Base-by-base conservation (phyloP, 2,113 vertebrate species). In the Callipepla californica region DNA sequence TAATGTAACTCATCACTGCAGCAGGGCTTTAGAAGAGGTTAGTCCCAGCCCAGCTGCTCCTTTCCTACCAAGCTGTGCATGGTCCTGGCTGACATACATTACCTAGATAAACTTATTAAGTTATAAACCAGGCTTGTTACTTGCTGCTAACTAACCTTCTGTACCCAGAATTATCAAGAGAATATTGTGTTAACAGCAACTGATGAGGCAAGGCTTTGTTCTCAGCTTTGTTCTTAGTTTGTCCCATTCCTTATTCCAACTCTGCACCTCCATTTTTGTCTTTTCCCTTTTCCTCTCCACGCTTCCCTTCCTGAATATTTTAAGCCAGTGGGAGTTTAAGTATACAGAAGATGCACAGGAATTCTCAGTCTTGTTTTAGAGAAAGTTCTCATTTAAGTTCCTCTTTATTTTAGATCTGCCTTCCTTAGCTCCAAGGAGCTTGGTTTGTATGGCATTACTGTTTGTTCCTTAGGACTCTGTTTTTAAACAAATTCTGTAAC, bases 1-100 rank as follows among this genome's bases (percentile, higher is more conserved):
- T 5, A 11, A 8, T 59, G 82, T 55, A 16, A 7, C 2, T 11
- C 2, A 1, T 22, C 28, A 23, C 4, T 67, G 44, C 2, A 22
- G n/a, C 5, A 22, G 40, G 23, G 32, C 38, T 80, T 74, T 16
- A n/a, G 30, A 32, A 58, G 16, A 18, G 3, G 66, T 91, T 92
- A 21, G 66, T 83, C 61, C 51, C 40, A 6, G 61, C 25, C 53
- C 80, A 34, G n/a, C 40, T 40, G 8, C 28, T 14, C 3, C 40
- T 74, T 75, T 10, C 38, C 4, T 8, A 25, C 4, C 21, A 14
- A 74, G 26, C 38, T 63, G 3, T 8, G 21, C 67, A 30, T 67
- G 44, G 75, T 85, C 12, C 63, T 67, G 72, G 17, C 6, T 59
- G 30, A 5, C 21, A 6, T 17, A 67, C 45, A 26, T 28, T 12